A percentile compares a stretch with the other conserved stretches of the same genome.
phyloP scores from a whole-genome alignment of 2,113 vertebrate species.

The Chelonoidis abingdonii region DNA sequence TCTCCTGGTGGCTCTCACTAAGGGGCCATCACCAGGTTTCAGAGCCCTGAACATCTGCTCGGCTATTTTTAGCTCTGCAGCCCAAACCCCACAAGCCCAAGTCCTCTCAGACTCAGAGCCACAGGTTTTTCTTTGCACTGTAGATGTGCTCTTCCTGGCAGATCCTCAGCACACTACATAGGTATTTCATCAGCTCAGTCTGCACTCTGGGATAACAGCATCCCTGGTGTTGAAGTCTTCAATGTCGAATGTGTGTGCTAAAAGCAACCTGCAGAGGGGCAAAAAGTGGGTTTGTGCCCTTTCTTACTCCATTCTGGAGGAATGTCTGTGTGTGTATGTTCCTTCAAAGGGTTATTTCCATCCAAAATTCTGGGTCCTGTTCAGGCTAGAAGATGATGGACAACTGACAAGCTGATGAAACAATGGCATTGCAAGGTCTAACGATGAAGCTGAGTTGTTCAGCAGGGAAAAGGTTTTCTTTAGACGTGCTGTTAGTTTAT shows the following conservation, averaged over 20 bases:
- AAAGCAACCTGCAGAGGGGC: background rate
- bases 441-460: background rate
- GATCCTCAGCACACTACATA: background rate
- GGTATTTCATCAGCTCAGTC: background rate
- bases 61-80: background rate
- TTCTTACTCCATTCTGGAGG: background rate
- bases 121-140: background rate
- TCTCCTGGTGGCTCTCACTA: background rate
- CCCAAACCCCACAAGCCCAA: background rate
- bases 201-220: accelerated
- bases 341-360: background rate
- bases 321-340: background rate
- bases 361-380: background rate
- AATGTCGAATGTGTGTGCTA: background rate
- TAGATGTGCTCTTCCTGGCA: background rate
- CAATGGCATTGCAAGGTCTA: background rate
- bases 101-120: background rate
- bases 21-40: background rate
- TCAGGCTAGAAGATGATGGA: background rate
- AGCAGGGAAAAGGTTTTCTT: background rate
- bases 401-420: background rate
- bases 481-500: background rate
- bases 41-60: background rate
- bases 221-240: background rate
- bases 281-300: background rate